Percentiles rank a stretch among this genome's conserved stretches.
Conservation (phyloP, 2,797 vertebrate species). For the Amblyraja radiata region DNA sequence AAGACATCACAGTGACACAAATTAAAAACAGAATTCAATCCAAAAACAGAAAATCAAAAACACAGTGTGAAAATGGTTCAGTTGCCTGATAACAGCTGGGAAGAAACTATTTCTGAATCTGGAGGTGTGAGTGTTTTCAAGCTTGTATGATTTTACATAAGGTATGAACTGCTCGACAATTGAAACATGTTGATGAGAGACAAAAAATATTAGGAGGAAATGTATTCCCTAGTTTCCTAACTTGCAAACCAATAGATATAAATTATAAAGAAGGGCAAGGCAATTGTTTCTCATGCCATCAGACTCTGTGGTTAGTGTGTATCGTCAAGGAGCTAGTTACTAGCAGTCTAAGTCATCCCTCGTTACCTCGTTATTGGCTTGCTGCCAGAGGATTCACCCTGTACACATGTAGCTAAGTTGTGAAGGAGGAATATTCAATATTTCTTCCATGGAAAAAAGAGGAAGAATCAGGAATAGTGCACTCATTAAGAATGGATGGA, state of each 20-base stretch:
- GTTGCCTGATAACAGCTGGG: too few relatives aligned
- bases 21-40: too few relatives aligned
- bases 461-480: not conserved
- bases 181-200: not conserved
- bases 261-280: not conserved
- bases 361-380: too few relatives aligned
- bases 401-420: not conserved
- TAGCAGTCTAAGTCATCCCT: not conserved
- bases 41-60: too few relatives aligned
- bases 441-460: not conserved
- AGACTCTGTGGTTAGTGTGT: not conserved
- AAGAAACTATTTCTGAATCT: too few relatives aligned
- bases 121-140: too few relatives aligned
- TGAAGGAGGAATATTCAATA: not conserved
- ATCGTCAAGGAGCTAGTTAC: not conserved
- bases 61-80: too few relatives aligned
- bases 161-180: not conserved
- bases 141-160: too few relatives aligned
- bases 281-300: not conserved
- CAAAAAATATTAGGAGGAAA: not conserved
- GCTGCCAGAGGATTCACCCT: not conserved
- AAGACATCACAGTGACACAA: too few relatives aligned
- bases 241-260: not conserved
- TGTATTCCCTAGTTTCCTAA: not conserved
- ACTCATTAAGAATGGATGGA: not conserved